Evolutionary conservation across 2,888 invertebrate genomes (phyloP), one percentile per base, ranked within the genome.

Genomic region (Hypena proboscidalis): DNA sequence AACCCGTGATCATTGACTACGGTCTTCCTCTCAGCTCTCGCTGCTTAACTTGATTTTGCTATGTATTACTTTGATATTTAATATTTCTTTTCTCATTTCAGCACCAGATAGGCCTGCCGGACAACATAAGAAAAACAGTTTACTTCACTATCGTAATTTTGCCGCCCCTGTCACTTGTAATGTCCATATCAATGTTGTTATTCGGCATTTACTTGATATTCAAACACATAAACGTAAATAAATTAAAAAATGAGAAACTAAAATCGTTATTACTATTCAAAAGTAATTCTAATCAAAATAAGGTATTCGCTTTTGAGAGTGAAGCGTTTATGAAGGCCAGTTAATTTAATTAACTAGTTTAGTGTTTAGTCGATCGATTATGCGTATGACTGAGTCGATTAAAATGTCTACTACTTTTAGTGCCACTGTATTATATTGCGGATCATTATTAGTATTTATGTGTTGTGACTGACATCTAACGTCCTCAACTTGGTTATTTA

Each of bases 91-190:
- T 33, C 57, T 50, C 45, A 37, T 88, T 92, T 48, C 90, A 94
- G 94, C 89, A 91, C 63, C 93, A 93, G 84, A 90, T 91, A 58
- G 91, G 90, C 1, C 70, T 94, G 0, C 93, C 94, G 0, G 66
- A 82, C 17, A 81, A 85, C 41, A 91, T 94, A 22, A 72, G 72
- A 39, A 62, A 67, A 15, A 76, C 91, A 2, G 77, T 93, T 23
- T 90, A 88, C 61, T 90, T 93, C 54, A 85, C 85, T 33, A 84
- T 90, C 0, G 89, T 90, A 0, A 54, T 93, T 1, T 46, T 93
- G 26, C 93, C 93, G 6, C 85, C 85, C 0, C 40, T 90, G 0
- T 91, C 93, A 8, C 74, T 72, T 15, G 23, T 80, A 1, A 39
- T 82, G 14, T 66, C 83, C 10, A 65, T 64, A 2, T 6, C 62